Percentiles rank a stretch among this genome's conserved stretches.
phyloP scores from a whole-genome alignment of 1,140 invertebrate genomes.

The Andrena cerasifolii region DNA sequence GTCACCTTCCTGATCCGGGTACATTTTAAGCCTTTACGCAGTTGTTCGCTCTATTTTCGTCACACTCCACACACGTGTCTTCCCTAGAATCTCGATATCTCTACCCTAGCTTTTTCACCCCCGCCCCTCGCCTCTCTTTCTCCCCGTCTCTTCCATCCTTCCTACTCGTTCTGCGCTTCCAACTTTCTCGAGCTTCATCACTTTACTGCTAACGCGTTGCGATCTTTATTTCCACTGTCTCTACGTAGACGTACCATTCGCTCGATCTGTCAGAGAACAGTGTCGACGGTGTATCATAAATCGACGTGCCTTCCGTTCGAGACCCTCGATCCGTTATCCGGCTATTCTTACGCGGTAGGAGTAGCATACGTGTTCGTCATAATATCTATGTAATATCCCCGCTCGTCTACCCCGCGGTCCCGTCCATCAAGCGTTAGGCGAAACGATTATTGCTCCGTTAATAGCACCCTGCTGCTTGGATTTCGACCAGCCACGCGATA shows the following conservation, averaged over 20 bases:
- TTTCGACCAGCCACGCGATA: no score
- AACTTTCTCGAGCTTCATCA: no score
- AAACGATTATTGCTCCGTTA: background rate
- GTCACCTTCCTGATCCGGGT: conserved; percentile 37
- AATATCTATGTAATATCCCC: background rate
- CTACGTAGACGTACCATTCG: no score
- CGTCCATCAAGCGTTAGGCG: no score
- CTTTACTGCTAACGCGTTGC: no score
- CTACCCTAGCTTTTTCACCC: no score
- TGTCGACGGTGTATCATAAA: background rate
- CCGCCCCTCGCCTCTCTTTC: background rate
- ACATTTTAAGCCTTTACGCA: conserved; percentile 48
- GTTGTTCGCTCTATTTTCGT: conserved; percentile 54
- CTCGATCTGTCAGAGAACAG: background rate
- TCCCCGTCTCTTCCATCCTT: background rate
- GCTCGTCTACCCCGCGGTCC: no score
- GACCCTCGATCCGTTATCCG: conserved; percentile 36
- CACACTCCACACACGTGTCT: conserved; percentile 20
- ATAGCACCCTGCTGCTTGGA: background rate
- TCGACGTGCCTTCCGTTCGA: conserved; percentile 16
- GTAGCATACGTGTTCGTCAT: conserved; percentile 23
- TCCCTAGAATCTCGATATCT: conserved; percentile 48
- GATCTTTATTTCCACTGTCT: no score
- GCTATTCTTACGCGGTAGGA: conserved; percentile 11
- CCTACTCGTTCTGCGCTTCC: background rate